Conservation (phyloP, 2,113 vertebrate species). For the Nothocercus julius region DNA sequence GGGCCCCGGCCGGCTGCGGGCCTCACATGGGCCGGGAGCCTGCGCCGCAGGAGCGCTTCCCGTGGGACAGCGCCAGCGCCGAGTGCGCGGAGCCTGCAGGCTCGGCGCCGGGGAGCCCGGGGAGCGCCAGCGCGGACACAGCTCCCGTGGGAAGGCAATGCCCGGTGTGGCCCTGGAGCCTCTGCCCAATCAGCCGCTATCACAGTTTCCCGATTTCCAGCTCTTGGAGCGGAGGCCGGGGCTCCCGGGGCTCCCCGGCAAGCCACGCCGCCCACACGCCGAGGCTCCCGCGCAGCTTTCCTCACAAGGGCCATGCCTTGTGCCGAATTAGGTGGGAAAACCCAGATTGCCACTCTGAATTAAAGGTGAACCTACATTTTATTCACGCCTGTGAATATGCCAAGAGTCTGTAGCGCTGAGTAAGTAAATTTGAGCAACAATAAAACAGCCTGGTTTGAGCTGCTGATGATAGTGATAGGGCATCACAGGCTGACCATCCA, state of each 20-base stretch:
- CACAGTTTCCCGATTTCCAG: neutral
- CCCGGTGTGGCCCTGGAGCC: neutral
- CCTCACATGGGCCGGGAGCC: neutral
- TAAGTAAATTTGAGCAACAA: neutral
- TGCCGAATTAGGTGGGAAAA: neutral
- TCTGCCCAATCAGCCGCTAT: neutral
- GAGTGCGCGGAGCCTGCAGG: neutral
- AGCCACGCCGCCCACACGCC: neutral
- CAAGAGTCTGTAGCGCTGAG: neutral
- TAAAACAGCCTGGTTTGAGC: neutral
- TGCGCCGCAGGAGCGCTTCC: neutral
- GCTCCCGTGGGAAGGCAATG: neutral
- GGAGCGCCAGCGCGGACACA: neutral
- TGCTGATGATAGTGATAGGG: neutral
- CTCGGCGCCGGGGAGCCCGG: fast-evolving
- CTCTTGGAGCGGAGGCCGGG: fast-evolving
- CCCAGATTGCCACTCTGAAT: neutral
- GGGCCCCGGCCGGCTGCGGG: fast-evolving
- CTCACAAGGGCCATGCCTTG: neutral
- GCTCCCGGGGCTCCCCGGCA: neutral
- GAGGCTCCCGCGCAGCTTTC: neutral
- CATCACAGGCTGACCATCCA: neutral
- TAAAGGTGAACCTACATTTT: too few species aligned
- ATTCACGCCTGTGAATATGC: neutral
- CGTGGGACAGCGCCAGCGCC: neutral